Evolutionary conservation across 1,140 invertebrate species (phyloP), one percentile per base, ranked within the genome.

Genomic region (Anoplolepis gracilipes): DNA sequence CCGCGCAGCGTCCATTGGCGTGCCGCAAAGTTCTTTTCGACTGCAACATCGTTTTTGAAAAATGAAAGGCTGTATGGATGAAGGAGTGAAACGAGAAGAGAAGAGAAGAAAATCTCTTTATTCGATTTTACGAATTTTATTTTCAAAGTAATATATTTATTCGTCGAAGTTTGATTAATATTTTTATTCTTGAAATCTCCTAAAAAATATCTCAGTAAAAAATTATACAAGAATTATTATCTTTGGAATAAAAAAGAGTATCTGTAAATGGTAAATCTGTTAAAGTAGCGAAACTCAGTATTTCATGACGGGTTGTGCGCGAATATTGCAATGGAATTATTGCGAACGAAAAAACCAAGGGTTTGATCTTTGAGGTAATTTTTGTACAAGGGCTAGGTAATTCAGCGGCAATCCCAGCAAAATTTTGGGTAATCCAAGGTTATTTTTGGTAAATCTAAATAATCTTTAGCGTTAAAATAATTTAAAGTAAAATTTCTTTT

Each of bases 321-420:
- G 78, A 46, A 72, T 39, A 42, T 55, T 16, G 53, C 53, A 36
- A 82, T 82, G 53, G 65, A 72, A 72, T 72, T 72, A 88, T 84
- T 55, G 76, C 67, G 67, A 76, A 76, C 88, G 87, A 85, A 90
- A 90, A n/a, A n/a, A n/a, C n/a, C n/a, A n/a, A n/a, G n/a, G n/a
- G n/a, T n/a, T n/a, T n/a, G n/a, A n/a, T n/a, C n/a, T n/a, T n/a
- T n/a, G n/a, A n/a, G n/a, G n/a, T n/a, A n/a, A n/a, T n/a, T n/a
- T n/a, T n/a, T n/a, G n/a, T n/a, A n/a, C n/a, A n/a, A n/a, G n/a
- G n/a, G n/a, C n/a, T n/a, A n/a, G n/a, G n/a, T n/a, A n/a, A n/a
- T n/a, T n/a, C n/a, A n/a, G n/a, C n/a, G n/a, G n/a, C n/a, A n/a
- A n/a, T n/a, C n/a, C n/a, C n/a, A n/a, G n/a, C n/a, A n/a, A n/a